Percentiles rank a stretch among this genome's conserved stretches.
Conservation (phyloP, 2,888 invertebrate species). For the Nasonia oneida region DNA sequence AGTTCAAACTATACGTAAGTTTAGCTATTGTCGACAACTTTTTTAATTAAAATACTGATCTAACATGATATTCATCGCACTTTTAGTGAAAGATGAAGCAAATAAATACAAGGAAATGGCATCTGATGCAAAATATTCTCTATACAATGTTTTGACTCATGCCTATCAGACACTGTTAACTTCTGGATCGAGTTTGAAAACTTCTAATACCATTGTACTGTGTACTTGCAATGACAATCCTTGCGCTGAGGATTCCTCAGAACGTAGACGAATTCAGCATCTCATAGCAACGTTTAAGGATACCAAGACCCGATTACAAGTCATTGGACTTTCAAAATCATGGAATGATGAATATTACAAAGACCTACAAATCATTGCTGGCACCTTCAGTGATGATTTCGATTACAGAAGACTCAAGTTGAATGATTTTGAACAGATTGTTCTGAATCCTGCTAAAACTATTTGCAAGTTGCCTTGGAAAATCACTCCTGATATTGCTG, state of each 20-base stretch:
- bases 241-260: constrained; percentile 29
- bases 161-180: constrained; percentile 56
- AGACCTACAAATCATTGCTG: constrained; percentile 64
- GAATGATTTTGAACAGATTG: constrained; percentile 59
- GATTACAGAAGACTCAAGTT: constrained; percentile 50
- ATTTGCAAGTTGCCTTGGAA: constrained; percentile 59
- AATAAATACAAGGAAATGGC: constrained; percentile 29
- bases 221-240: constrained; percentile 66
- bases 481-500: constrained; percentile 40
- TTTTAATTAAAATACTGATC: background rate
- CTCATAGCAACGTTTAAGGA: constrained; percentile 62
- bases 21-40: constrained; percentile 1
- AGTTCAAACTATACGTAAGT: constrained; percentile 50
- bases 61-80: constrained; percentile 32
- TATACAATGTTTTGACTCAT: constrained; percentile 62
- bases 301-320: constrained; percentile 58
- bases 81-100: constrained; percentile 39
- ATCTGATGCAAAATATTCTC: constrained; percentile 51
- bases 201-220: constrained; percentile 62
- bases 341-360: constrained; percentile 65
- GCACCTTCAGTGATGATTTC: constrained; percentile 41
- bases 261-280: constrained; percentile 57
- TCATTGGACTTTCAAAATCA: constrained; percentile 60
- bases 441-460: constrained; percentile 62
- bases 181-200: constrained; percentile 50